These are phyloP conservation scores for Campylomormyrus tamandua DNA, from an alignment of 2,113 vertebrate species.

Conservation along the genomic window DNA sequence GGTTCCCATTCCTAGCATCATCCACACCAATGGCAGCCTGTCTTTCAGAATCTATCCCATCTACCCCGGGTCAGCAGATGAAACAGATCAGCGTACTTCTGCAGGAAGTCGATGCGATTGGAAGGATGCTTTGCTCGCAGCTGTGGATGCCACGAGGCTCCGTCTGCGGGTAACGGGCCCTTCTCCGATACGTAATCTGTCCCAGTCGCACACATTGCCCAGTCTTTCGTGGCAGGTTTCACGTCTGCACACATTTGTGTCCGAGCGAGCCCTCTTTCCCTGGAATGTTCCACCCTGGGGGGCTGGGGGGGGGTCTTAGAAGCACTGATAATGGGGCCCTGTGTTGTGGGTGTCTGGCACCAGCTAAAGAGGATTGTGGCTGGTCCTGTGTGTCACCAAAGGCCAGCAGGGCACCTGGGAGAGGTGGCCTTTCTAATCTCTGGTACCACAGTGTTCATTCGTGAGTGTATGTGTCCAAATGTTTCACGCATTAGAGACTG, in stretches of 20 bases:
- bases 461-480: not conserved
- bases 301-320: constrained; percentile 64
- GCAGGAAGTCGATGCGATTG: not conserved
- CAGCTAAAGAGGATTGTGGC: constrained; percentile 50
- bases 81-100: not conserved
- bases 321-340: constrained; percentile 71
- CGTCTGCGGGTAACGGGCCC: not conserved
- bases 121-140: not conserved
- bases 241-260: constrained; percentile 67
- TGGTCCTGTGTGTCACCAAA: not conserved
- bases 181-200: constrained; percentile 8
- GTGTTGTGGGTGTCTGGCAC: constrained; percentile 67
- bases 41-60: constrained; percentile 10
- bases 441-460: not conserved
- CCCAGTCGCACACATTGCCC: not conserved
- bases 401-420: not conserved
- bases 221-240: constrained; percentile 51
- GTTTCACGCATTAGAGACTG: not conserved
- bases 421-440: not conserved
- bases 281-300: constrained; percentile 65
- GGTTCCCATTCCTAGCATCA: not conserved
- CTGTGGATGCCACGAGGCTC: not conserved
- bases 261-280: constrained; percentile 60
- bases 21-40: not conserved
- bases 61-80: not conserved